A percentile compares a stretch with the other conserved stretches of the same genome.
Conservation (phyloP, 1,140 invertebrate genomes). For the Brachionus angularis region DNA sequence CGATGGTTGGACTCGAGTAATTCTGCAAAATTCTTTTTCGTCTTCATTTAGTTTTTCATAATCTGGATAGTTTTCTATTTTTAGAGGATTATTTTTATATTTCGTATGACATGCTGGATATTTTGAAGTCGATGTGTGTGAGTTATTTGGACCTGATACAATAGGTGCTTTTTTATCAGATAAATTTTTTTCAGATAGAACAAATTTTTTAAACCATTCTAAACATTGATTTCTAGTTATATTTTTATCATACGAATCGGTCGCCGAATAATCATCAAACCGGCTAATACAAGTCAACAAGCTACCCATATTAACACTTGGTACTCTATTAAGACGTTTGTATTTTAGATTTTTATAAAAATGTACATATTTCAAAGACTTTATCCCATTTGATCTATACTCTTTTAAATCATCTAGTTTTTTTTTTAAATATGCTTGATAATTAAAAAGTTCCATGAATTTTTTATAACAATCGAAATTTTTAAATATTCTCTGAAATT, state of each 20-base stretch:
- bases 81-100: constrained; percentile 32
- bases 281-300: constrained; percentile 20
- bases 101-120: constrained; percentile 5
- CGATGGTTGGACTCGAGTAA: constrained; percentile 11
- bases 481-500: not conserved
- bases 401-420: constrained; percentile 22
- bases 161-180: not conserved
- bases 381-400: constrained; percentile 13
- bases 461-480: not conserved
- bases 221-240: not conserved
- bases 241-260: not conserved
- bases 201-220: constrained; percentile 44
- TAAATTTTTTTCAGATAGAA: constrained; percentile 3
- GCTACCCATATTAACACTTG: constrained; percentile 13
- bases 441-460: constrained; percentile 2
- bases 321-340: constrained; percentile 26
- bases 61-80: constrained; percentile 38
- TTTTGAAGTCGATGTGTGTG: not conserved
- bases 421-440: not conserved
- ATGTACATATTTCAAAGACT: not conserved
- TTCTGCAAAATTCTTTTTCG: constrained; percentile 37
- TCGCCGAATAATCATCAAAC: constrained; percentile 1
- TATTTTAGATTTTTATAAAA: constrained; percentile 42
- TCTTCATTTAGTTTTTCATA: constrained; percentile 35
- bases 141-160: constrained; percentile 11